Evolutionary conservation across 2,113 vertebrate species (phyloP), one percentile per base, ranked within the genome.

Genomic region (Plectropomus leopardus): DNA sequence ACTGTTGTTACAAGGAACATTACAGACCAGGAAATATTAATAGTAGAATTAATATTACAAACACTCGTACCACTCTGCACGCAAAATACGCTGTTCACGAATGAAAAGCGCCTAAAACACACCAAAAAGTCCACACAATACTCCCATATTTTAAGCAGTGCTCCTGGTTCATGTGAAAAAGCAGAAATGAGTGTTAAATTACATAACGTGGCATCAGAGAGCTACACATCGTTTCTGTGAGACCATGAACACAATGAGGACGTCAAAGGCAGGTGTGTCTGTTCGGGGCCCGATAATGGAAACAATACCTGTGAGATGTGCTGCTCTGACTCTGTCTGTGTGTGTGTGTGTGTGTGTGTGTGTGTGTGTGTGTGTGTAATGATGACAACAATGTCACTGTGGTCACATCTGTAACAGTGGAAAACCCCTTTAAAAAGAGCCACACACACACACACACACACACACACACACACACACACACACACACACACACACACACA

Each of bases 201-300:
- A 76, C 77, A 64, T 7, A n/a, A 65, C 5, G n/a, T 45, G 28
- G 28, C 54, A 24, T 80, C 61, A 1, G 17, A 72, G 50, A 11
- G 21, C 24, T 9, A 16, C 9, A 9, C 16, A 23, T 50, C 19
- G 19, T 17, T 50, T 61, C 76, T 73, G 71, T 3, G 16, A 23
- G 54, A 72, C 68, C 85, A 75, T 16, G 44, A 40, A 45, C 19
- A 76, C 74, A 83, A 70, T 24, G 68, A 69, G 61, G 71, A 50
- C 21, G 71, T 74, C 44, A 92, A 73, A 80, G 47, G 60, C 45
- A 65, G 86, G 86, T 34, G 87, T 74, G 83, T 79, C 83, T 68
- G 59, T 32, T 7, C 9, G 47, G 24, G 17, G n/a, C 7, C 65
- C n/a, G 54, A 89, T 75, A 74, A 65, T 17, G 14, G 76, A 78